Conservation (phyloP, 2,113 vertebrate species). For the Alces alces region DNA sequence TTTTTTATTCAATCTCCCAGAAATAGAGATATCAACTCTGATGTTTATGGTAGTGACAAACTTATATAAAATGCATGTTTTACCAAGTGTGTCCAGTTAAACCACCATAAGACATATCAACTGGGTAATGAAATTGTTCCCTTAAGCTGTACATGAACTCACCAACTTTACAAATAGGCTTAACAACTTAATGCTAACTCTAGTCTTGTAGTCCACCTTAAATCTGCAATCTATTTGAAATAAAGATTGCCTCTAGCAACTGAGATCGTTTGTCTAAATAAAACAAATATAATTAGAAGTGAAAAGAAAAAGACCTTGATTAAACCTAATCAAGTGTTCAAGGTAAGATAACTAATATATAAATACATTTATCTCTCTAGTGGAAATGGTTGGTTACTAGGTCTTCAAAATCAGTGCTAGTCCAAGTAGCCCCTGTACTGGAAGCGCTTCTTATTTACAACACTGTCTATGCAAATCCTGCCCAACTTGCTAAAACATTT, state of each 20-base stretch:
- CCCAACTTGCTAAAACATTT: not conserved
- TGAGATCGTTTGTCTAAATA: not conserved
- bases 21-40: not conserved
- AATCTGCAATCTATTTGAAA: not conserved
- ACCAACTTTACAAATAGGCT: not conserved
- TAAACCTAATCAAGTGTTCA: not conserved
- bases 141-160: not conserved
- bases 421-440: not conserved
- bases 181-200: not conserved
- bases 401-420: not conserved
- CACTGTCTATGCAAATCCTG: not conserved
- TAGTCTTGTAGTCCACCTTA: not conserved
- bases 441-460: not conserved
- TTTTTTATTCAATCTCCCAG: conserved; percentile 7
- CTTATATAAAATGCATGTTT: not conserved
- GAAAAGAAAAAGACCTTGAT: not conserved
- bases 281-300: conserved; percentile 31
- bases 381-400: not conserved
- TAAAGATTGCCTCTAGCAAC: not conserved
- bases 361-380: not conserved
- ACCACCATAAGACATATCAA: not conserved
- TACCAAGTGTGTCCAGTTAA: not conserved
- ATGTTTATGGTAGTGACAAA: not conserved
- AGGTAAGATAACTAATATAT: not conserved
- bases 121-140: not conserved